phyloP scores from a whole-genome alignment of 2,888 invertebrate species.

The Drosophila antonietae region DNA sequence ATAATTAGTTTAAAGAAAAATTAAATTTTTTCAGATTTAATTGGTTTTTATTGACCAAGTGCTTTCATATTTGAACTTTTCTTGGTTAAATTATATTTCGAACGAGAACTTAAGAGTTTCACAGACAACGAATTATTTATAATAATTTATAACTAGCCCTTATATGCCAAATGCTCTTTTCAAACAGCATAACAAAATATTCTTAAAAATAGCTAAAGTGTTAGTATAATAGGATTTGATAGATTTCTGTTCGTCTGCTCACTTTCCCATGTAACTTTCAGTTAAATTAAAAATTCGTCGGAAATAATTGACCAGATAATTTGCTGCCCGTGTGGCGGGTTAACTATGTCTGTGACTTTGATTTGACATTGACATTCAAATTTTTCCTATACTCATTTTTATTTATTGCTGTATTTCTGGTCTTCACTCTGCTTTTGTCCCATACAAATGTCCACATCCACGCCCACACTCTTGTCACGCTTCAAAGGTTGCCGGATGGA shows the following conservation, averaged over 20 bases:
- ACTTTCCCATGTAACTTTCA: background rate
- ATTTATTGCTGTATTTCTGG: conserved; percentile 48
- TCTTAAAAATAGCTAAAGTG: no score
- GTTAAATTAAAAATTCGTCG: background rate
- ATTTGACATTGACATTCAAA: conserved; percentile 77
- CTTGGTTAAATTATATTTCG: no score
- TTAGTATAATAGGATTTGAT: background rate
- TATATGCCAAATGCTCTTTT: no score
- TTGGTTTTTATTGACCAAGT: no score
- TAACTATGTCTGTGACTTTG: conserved; percentile 65
- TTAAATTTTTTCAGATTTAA: no score
- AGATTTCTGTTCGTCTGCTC: background rate
- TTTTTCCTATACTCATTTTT: conserved; percentile 25
- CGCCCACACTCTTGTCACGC: conserved; percentile 17
- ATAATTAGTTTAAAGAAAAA: no score
- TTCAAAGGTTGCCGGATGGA: conserved; percentile 16
- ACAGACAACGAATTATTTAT: no score
- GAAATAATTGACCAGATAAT: background rate
- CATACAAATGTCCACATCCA: conserved; percentile 12
- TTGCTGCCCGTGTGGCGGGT: conserved; percentile 17
- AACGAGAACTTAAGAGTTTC: no score
- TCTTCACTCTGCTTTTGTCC: conserved; percentile 19
- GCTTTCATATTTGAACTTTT: no score
- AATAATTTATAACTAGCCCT: no score
- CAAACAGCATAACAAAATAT: no score